phyloP scores from a whole-genome alignment of 2,888 invertebrate species.

The Portevinia maculata region DNA sequence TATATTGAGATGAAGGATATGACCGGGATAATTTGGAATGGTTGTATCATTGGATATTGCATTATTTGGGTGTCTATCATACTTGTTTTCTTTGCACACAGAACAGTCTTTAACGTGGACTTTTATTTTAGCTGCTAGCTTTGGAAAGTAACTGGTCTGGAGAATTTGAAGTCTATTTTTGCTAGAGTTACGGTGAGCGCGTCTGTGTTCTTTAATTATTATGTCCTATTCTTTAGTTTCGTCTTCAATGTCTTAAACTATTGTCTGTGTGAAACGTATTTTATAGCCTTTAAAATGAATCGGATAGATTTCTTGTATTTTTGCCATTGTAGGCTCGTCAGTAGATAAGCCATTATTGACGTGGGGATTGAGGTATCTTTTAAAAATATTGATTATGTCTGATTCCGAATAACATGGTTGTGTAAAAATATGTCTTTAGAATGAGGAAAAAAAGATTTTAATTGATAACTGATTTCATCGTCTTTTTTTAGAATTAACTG shows the following conservation, averaged over 20 bases:
- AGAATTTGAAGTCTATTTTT: constrained; percentile 63
- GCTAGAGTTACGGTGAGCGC: constrained; percentile 49
- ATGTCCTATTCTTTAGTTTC: constrained; percentile 27
- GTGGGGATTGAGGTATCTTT: constrained; percentile 46
- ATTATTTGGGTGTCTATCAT: constrained; percentile 47
- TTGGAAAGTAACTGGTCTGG: constrained; percentile 58
- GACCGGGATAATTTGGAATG: constrained; percentile 57
- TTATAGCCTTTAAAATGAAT: constrained; percentile 37
- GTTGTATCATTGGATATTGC: constrained; percentile 51
- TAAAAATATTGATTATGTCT: constrained; percentile 36
- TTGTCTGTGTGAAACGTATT: constrained; percentile 35
- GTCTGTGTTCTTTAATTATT: constrained; percentile 39
- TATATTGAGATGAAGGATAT: constrained; percentile 55
- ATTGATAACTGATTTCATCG: constrained; percentile 1
- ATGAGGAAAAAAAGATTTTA: constrained; percentile 8
- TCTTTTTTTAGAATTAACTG: constrained; percentile 36
- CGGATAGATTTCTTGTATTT: constrained; percentile 48
- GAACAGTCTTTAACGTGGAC: constrained; percentile 53
- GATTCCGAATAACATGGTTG: constrained; percentile 11
- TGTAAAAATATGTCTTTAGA: constrained; percentile 21
- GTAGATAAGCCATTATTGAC: constrained; percentile 47
- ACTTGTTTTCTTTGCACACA: constrained; percentile 59
- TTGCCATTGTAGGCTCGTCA: constrained; percentile 41
- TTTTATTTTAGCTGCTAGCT: constrained; percentile 48
- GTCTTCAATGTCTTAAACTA: constrained; percentile 36